Evolutionary conservation across 2,113 vertebrate species (phyloP).

Genomic region (Choloepus hoffmanni): DNA sequence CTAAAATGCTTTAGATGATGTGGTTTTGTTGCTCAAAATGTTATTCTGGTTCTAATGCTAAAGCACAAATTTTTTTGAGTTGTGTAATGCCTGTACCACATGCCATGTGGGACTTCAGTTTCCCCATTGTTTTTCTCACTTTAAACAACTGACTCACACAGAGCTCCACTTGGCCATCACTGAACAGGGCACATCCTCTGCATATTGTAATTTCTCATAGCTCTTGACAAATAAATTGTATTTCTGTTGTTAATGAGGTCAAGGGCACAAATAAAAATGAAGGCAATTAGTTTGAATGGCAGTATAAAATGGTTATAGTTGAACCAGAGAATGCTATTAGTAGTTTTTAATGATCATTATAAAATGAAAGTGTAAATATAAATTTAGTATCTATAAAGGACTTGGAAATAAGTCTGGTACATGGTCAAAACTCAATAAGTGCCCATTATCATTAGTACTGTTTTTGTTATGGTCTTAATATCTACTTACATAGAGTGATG

Average conservation of each 20-base stretch:
- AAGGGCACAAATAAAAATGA: constrained; percentile 4
- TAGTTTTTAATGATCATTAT: constrained; percentile 19
- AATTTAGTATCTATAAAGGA: background rate
- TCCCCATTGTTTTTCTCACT: background rate
- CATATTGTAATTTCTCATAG: background rate
- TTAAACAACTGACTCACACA: background rate
- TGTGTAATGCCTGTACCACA: background rate
- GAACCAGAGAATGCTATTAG: background rate
- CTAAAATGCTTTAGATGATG: background rate
- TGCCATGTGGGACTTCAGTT: background rate
- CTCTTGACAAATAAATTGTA: constrained; percentile 26
- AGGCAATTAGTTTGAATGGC: background rate
- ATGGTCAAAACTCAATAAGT: background rate
- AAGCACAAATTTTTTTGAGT: background rate
- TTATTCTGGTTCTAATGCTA: background rate
- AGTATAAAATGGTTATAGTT: background rate
- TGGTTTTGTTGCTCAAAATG: background rate
- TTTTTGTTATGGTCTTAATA: no score
- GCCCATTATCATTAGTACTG: background rate
- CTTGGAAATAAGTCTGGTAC: background rate
- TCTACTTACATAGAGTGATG: background rate
- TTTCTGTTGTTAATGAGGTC: background rate
- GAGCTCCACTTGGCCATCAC: background rate
- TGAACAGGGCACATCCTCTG: background rate
- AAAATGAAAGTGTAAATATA: constrained; percentile 27